Percentiles rank a stretch among this genome's conserved stretches.
Evolutionary conservation across 2,113 vertebrate genomes (phyloP).

Genomic region (Daboia siamensis): DNA sequence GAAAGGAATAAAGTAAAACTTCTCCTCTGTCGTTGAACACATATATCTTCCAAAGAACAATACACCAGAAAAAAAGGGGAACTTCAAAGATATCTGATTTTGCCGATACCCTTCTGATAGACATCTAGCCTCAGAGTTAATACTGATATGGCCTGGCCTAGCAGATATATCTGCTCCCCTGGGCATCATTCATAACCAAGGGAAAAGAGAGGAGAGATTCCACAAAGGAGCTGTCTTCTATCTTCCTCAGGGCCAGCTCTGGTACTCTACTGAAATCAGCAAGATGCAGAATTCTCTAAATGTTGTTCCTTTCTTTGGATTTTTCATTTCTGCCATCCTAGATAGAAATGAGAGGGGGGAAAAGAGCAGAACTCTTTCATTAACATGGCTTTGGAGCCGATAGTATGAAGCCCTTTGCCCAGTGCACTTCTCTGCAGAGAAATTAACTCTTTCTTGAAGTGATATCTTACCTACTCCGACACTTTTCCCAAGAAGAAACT

Average conservation of each 20-base stretch:
- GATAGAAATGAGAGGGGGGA: not conserved
- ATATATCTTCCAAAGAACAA: not conserved
- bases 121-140: conserved; percentile 41
- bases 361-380: conserved; percentile 21
- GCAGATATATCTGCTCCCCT: conserved; percentile 12
- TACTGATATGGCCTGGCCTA: conserved; percentile 3
- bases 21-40: not conserved
- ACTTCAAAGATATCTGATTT: conserved; percentile 37
- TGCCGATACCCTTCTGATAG: conserved; percentile 30
- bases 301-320: conserved; percentile 64
- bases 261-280: conserved; percentile 7
- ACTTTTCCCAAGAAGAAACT: not conserved
- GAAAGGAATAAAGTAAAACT: conserved; percentile 34
- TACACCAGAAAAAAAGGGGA: conserved; percentile 26
- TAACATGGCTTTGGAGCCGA: conserved; percentile 23
- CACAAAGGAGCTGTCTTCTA: conserved; percentile 42
- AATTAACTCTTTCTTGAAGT: not conserved
- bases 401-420: not conserved
- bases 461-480: not conserved
- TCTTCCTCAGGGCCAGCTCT: conserved; percentile 18
- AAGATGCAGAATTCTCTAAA: conserved; percentile 41
- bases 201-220: conserved; percentile 45
- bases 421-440: not conserved
- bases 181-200: conserved; percentile 24
- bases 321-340: conserved; percentile 67